Conservation (phyloP, 2,888 invertebrate genomes). For the Oxyteleia sp. region DNA sequence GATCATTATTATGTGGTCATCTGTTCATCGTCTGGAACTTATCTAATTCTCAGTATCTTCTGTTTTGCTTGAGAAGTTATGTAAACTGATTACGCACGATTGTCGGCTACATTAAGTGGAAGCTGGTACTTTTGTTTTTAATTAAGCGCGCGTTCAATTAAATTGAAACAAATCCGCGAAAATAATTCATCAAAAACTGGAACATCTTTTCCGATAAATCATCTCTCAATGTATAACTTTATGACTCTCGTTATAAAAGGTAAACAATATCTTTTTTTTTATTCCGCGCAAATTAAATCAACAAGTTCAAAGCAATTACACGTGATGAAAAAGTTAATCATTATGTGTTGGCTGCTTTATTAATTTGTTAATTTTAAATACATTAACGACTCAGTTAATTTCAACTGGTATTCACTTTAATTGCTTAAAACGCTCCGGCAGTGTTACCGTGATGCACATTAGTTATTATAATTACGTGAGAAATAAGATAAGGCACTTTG, state of each 20-base stretch:
- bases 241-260: neutral
- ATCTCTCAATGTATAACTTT: too few species aligned
- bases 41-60: slow-evolving; percentile 55
- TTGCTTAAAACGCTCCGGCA: too few species aligned
- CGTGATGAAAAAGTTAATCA: neutral
- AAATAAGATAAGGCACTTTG: too few species aligned
- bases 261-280: too few species aligned
- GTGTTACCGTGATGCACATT: too few species aligned
- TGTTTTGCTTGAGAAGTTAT: slow-evolving; percentile 59
- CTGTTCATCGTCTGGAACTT: slow-evolving; percentile 72
- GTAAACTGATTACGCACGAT: slow-evolving; percentile 64
- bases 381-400: too few species aligned
- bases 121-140: slow-evolving; percentile 32
- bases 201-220: neutral
- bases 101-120: slow-evolving; percentile 43
- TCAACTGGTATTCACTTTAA: too few species aligned
- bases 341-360: too few species aligned
- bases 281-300: neutral
- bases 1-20: slow-evolving; percentile 61
- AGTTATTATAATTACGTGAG: too few species aligned
- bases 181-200: neutral
- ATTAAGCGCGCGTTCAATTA: slow-evolving; percentile 4
- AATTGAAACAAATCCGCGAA: neutral
- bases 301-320: slow-evolving; percentile 8
- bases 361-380: too few species aligned